These are phyloP conservation scores for Drosophila mimica DNA, from an alignment of 2,888 invertebrate genomes.

Conservation along the genomic window DNA sequence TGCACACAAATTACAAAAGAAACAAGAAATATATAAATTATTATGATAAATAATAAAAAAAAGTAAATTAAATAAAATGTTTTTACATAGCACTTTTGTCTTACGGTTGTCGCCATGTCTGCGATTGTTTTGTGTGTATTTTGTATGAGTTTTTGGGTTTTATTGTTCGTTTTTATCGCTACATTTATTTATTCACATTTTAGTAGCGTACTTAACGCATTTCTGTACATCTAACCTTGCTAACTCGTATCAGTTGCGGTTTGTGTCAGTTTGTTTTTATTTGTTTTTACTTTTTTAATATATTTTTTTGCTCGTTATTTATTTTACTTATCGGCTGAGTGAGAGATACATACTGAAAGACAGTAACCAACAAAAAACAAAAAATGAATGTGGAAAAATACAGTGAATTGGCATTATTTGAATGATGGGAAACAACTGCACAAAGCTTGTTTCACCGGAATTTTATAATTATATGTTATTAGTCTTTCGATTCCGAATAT, in stretches of 20 bases:
- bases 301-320: conserved; percentile 27
- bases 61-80: conserved; percentile 20
- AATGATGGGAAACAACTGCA: conserved; percentile 18
- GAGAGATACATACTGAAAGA: conserved; percentile 9
- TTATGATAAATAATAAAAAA: conserved; percentile 29
- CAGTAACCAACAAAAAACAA: conserved; percentile 16
- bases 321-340: conserved; percentile 26
- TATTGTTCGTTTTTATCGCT: conserved; percentile 14
- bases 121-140: conserved; percentile 8
- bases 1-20: conserved; percentile 59
- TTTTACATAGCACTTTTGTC: conserved; percentile 37
- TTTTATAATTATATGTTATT: conserved; percentile 13
- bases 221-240: conserved; percentile 41
- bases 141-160: conserved; percentile 19
- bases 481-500: conserved; percentile 6
- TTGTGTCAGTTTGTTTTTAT: conserved; percentile 26
- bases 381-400: conserved; percentile 6
- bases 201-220: conserved; percentile 35
- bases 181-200: conserved; percentile 50
- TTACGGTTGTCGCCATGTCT: conserved; percentile 8
- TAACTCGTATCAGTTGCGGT: conserved; percentile 50
- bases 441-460: conserved; percentile 23
- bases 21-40: conserved; percentile 10
- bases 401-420: conserved; percentile 9
- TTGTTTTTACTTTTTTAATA: conserved; percentile 17